phyloP scores from a whole-genome alignment of 2,797 vertebrate species.

The Lophius americanus region DNA sequence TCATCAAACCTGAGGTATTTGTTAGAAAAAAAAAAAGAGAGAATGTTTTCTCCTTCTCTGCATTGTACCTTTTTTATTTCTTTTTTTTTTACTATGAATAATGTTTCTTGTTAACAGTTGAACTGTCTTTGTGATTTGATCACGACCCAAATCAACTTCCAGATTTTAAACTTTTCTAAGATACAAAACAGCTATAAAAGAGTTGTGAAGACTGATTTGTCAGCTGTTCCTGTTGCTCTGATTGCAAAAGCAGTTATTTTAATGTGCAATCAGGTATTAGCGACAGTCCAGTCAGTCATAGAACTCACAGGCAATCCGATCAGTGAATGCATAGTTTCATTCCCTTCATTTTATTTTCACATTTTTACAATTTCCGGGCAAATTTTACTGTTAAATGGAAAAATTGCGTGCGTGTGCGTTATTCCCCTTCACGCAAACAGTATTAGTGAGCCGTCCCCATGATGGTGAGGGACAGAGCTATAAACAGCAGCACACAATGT shows the following conservation, averaged over 20 bases:
- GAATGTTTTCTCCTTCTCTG: slow-evolving; percentile 19
- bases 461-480: slow-evolving; percentile 20
- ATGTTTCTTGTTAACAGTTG: slow-evolving; percentile 73
- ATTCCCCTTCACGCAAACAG: slow-evolving; percentile 42
- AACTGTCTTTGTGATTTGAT: slow-evolving; percentile 60
- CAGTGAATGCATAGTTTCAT: slow-evolving; percentile 40
- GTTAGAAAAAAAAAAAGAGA: slow-evolving; percentile 5
- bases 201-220: too few relatives aligned
- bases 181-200: too few relatives aligned
- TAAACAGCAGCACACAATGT: slow-evolving; percentile 45
- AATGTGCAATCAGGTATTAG: slow-evolving; percentile 25
- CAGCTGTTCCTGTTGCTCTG: slow-evolving; percentile 60
- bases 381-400: slow-evolving; percentile 46
- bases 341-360: slow-evolving; percentile 7
- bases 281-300: neutral
- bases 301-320: slow-evolving; percentile 23
- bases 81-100: slow-evolving; percentile 30
- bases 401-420: slow-evolving; percentile 34
- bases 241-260: slow-evolving; percentile 32
- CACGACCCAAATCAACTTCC: too few relatives aligned
- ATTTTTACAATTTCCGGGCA: slow-evolving; percentile 18
- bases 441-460: slow-evolving; percentile 38
- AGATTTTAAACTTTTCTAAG: too few relatives aligned
- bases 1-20: slow-evolving; percentile 5
- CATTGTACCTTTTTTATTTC: neutral